Percentiles rank a stretch among this genome's conserved stretches.
phyloP scores from a whole-genome alignment of 2,888 invertebrate genomes.

The Dryobotodes eremita region DNA sequence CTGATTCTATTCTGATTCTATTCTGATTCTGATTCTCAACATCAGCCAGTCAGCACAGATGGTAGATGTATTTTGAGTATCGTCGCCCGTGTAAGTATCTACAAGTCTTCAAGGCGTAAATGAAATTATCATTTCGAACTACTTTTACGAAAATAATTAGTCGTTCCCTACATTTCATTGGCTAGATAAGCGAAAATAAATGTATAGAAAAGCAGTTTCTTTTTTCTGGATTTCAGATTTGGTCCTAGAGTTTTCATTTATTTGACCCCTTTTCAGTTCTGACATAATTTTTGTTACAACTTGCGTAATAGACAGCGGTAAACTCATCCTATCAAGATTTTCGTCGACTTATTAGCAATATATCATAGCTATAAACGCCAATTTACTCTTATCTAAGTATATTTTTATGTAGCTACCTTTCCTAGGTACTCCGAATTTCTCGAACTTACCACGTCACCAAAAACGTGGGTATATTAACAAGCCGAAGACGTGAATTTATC shows the following conservation, averaged over 20 bases:
- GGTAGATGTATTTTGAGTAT: neutral
- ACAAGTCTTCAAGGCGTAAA: neutral
- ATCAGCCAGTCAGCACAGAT: neutral
- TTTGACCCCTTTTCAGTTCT: neutral
- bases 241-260: neutral
- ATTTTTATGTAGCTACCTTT: neutral
- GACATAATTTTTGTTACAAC: neutral
- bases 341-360: neutral
- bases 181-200: neutral
- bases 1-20: too few relatives aligned
- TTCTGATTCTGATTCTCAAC: too few relatives aligned
- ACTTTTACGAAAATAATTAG: neutral
- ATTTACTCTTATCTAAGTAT: neutral
- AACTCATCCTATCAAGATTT: neutral
- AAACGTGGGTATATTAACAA: constrained; percentile 35
- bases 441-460: constrained; percentile 15
- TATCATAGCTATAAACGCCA: neutral
- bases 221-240: neutral
- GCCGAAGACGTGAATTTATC: constrained; percentile 50
- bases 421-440: neutral
- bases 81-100: neutral
- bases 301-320: too few relatives aligned
- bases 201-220: neutral
- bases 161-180: neutral
- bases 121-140: neutral